Base-by-base conservation (phyloP, 1,140 invertebrate genomes). In the Drosophila jambulina region DNA sequence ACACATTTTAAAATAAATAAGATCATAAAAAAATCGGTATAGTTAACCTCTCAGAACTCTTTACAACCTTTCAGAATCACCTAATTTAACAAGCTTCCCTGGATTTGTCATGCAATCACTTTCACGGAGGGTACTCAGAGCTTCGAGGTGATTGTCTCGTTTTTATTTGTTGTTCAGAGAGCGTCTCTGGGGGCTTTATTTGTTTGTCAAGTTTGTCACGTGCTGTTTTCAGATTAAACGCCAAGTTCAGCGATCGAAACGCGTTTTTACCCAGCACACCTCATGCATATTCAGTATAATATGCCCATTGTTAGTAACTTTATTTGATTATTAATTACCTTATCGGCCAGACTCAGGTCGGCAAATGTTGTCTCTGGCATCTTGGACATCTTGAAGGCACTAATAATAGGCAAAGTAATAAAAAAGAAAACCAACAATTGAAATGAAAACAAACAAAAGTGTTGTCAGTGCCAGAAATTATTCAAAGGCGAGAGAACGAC, bases 331-430 rank as follows among this genome's bases (percentile, higher is more conserved):
- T 51, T 72, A 71, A 15, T 83, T 81, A 91, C 91, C 91, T 92
- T 91, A 91, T 92, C 91, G 53, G 82, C 78, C 74, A 92, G 70
- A 48, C 90, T 91, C 58, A 92, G 75, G 60, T 92, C 91, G 61
- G 81, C 86, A 57, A 87, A 81, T 21, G 83, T 76, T 32, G 91
- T 91, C 75, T 92, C 91, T 15, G 81, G 83, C 81, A 84, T 77
- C 80, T 82, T 84, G 58, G 74, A 75, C 88, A 91, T 91, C 57
- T 72, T 78, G 59, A 25, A 49, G 58, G 46, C 42, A 32, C 46
- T 63, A 45, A 29, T 40, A 45, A 46, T 23, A 36, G 42, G 27
- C 8, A 27, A 10, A 29, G 15, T 23, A 59, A 72, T 40, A 19
- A 38, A 42, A 36, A 32, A 21, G 2, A 40, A 21, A 48, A 42